Evolutionary conservation across 2,113 vertebrate genomes (phyloP).

Genomic region (Mellivora capensis): DNA sequence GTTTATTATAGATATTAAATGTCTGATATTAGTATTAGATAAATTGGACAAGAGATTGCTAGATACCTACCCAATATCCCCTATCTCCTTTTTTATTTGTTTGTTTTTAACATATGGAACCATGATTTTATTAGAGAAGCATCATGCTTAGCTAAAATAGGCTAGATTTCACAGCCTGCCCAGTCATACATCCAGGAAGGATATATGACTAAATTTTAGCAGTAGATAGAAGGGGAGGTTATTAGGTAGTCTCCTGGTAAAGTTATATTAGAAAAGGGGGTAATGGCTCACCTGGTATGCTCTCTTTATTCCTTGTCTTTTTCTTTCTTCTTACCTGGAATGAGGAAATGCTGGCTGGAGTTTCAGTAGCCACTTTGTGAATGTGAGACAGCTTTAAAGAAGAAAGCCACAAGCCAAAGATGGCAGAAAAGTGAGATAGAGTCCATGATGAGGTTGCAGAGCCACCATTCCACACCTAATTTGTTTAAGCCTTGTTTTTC

Average conservation of each 20-base stretch:
- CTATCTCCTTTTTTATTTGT: background rate
- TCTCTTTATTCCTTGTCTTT: background rate
- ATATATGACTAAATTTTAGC: background rate
- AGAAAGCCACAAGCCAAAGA: background rate
- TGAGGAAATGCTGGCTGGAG: background rate
- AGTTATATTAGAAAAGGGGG: background rate
- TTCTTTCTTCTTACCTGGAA: background rate
- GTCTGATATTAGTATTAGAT: background rate
- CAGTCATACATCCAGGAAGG: background rate
- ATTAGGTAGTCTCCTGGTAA: background rate
- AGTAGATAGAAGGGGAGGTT: background rate
- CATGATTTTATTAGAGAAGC: background rate
- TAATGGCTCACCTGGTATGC: background rate
- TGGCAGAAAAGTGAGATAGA: background rate
- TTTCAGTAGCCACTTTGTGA: background rate
- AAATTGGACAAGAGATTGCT: background rate
- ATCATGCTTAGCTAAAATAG: background rate
- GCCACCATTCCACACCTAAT: background rate
- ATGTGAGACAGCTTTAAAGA: background rate
- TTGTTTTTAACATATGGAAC: background rate
- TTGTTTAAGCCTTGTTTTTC: constrained; percentile 12
- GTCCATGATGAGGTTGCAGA: background rate
- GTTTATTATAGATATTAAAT: background rate
- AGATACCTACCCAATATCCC: background rate
- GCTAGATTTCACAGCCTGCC: background rate